phyloP scores from a whole-genome alignment of 2,888 invertebrate genomes.

The Leptarthrus brevirostris region DNA sequence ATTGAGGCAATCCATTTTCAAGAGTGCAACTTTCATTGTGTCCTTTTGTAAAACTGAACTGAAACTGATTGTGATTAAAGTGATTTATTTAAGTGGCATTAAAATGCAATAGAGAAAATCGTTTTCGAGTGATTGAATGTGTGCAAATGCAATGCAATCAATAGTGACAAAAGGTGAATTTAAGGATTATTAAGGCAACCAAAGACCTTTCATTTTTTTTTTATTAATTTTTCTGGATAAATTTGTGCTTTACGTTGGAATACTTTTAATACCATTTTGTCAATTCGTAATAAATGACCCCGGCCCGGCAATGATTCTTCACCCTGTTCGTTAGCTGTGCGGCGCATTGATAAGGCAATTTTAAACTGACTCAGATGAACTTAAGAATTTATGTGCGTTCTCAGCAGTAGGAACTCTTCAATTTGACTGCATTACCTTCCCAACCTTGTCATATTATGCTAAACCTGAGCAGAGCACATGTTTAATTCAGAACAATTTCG shows the following conservation, averaged over 20 bases:
- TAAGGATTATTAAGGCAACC: neutral
- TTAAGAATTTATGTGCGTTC: neutral
- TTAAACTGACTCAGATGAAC: neutral
- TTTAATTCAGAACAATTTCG: neutral
- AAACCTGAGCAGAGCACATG: neutral
- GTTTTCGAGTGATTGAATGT: neutral
- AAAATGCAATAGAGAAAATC: neutral
- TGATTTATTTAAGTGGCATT: neutral
- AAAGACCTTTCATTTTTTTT: neutral
- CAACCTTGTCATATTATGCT: slow-evolving; percentile 1
- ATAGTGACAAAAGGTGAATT: neutral
- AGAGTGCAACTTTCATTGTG: neutral
- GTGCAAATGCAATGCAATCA: neutral
- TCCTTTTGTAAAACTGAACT: neutral
- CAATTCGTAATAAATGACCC: no score
- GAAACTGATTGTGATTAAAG: neutral
- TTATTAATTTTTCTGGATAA: neutral
- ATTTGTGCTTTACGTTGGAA: neutral
- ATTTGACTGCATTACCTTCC: neutral
- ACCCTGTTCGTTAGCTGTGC: neutral
- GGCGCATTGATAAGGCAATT: neutral
- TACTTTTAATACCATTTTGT: neutral
- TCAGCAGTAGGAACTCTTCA: neutral
- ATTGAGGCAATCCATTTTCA: neutral
- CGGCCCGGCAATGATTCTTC: no score